Evolutionary conservation across 1,140 invertebrate species (phyloP).

Genomic region (Brachionus asplanchnoidis): DNA sequence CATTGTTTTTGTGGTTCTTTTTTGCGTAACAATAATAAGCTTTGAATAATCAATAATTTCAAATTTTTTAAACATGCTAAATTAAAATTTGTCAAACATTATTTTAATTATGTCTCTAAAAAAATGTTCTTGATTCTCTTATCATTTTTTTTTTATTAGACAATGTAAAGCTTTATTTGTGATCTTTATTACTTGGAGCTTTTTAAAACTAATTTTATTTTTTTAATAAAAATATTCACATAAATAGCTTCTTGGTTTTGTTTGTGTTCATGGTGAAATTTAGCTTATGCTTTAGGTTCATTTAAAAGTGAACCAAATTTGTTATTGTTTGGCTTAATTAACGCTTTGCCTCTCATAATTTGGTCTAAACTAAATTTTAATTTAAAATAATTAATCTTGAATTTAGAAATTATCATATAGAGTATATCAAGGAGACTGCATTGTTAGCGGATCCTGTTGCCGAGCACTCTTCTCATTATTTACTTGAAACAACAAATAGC

Average conservation of each 20-base stretch:
- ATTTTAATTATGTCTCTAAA: neutral
- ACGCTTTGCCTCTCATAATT: neutral
- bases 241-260: neutral
- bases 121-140: neutral
- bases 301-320: constrained; percentile 14
- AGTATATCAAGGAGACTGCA: constrained; percentile 2
- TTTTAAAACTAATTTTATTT: neutral
- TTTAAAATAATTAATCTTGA: neutral
- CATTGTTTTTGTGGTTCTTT: neutral
- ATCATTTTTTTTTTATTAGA: neutral
- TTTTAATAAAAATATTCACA: neutral
- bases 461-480: constrained; percentile 14
- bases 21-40: neutral
- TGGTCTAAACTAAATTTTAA: neutral
- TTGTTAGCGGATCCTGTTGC: neutral
- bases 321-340: neutral
- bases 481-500: neutral
- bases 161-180: neutral
- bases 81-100: neutral
- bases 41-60: neutral
- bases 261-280: neutral
- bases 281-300: constrained; percentile 15
- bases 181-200: neutral
- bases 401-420: constrained; percentile 38
- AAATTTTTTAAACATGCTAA: neutral